Conservation (phyloP, 1,140 invertebrate genomes). For the Andrena cerasifolii region DNA sequence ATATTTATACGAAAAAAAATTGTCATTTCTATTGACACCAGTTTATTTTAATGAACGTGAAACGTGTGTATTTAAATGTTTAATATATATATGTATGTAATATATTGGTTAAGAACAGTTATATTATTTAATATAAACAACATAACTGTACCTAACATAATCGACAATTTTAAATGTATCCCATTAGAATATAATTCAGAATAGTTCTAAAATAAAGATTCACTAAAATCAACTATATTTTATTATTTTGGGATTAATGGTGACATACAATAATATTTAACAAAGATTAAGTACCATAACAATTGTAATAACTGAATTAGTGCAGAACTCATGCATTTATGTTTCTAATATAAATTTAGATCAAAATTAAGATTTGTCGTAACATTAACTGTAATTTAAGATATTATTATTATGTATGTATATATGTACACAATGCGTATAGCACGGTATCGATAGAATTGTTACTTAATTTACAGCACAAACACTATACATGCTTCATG, state of each 20-base stretch:
- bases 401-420: background rate
- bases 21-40: too few relatives aligned
- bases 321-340: constrained; percentile 20
- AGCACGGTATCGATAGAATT: constrained; percentile 11
- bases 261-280: background rate
- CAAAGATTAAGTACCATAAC: background rate
- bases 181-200: background rate
- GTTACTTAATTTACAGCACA: constrained; percentile 18
- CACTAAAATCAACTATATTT: background rate
- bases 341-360: constrained; percentile 7
- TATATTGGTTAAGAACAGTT: background rate
- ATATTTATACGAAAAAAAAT: too few relatives aligned
- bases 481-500: constrained; percentile 54
- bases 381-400: constrained; percentile 1
- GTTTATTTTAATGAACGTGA: too few relatives aligned
- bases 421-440: constrained; percentile 14
- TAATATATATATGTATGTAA: background rate
- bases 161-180: background rate
- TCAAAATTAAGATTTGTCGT: constrained; percentile 21
- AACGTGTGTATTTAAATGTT: too few relatives aligned
- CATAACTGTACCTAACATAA: background rate
- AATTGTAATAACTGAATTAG: constrained; percentile 1
- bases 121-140: background rate
- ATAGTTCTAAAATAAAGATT: background rate
- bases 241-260: background rate